These are phyloP conservation scores for Hippocampus barbouri DNA, from an alignment of 2,113 vertebrate genomes.

Conservation along the genomic window DNA sequence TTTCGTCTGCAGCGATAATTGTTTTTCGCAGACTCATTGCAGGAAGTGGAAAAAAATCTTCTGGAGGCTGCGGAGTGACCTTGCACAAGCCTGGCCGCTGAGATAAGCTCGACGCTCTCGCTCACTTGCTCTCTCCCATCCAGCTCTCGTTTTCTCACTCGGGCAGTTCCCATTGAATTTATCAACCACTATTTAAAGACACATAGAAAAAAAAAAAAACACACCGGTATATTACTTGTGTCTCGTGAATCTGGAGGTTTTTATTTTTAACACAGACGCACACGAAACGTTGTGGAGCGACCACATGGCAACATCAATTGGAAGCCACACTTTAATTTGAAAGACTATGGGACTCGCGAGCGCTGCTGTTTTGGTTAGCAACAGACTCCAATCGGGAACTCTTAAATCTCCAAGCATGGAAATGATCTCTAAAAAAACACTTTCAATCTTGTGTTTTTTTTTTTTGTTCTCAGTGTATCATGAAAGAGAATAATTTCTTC, in stretches of 20 bases:
- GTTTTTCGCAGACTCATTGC: slow-evolving; percentile 6
- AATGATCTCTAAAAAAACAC: too few relatives aligned
- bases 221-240: too few relatives aligned
- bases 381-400: not conserved
- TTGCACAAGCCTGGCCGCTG: slow-evolving; percentile 54
- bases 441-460: not conserved
- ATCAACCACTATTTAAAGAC: too few relatives aligned
- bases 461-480: slow-evolving; percentile 15
- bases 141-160: slow-evolving; percentile 28
- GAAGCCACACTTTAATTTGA: too few relatives aligned
- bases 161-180: slow-evolving; percentile 4
- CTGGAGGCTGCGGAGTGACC: slow-evolving; percentile 58
- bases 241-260: too few relatives aligned
- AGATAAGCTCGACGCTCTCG: slow-evolving; percentile 57
- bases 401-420: too few relatives aligned
- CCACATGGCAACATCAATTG: too few relatives aligned
- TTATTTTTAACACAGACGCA: too few relatives aligned
- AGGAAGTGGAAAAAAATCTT: slow-evolving; percentile 22
- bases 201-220: too few relatives aligned
- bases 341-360: not conserved
- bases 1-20: not conserved
- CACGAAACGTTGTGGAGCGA: not conserved
- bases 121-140: slow-evolving; percentile 31
- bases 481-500: slow-evolving; percentile 51
- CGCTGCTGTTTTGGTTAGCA: not conserved